These are phyloP conservation scores for Ceyx erithaca DNA, from an alignment of 2,797 vertebrate species.

Conservation along the genomic window DNA sequence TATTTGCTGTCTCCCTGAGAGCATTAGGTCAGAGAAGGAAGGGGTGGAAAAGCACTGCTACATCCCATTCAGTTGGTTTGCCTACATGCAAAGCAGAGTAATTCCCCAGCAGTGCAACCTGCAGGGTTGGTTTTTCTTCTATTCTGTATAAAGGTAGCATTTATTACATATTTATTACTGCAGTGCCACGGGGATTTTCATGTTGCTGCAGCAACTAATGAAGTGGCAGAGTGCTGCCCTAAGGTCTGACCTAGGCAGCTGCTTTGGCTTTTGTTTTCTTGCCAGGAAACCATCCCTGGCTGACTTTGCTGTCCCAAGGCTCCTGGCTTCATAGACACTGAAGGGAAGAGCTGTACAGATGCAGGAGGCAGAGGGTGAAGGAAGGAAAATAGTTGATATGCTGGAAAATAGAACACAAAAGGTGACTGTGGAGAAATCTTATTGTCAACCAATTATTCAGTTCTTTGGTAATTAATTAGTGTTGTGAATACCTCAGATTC, in stretches of 20 bases:
- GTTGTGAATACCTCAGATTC: neutral
- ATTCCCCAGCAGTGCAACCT: slow-evolving; percentile 8
- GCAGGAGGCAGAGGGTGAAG: neutral
- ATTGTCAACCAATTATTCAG: neutral
- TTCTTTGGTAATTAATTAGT: neutral
- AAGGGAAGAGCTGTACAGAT: neutral
- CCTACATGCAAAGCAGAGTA: neutral
- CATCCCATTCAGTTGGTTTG: neutral
- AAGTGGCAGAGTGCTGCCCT: neutral
- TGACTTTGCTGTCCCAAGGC: neutral
- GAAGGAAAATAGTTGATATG: neutral
- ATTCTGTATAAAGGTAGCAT: neutral
- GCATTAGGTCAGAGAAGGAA: neutral
- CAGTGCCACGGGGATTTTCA: slow-evolving; percentile 11
- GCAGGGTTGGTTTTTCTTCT: neutral
- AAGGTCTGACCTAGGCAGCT: slow-evolving; percentile 24
- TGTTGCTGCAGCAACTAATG: neutral
- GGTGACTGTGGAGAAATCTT: neutral
- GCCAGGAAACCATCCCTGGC: neutral
- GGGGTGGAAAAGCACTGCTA: neutral
- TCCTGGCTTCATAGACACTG: neutral
- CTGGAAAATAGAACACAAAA: neutral
- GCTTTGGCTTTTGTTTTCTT: neutral
- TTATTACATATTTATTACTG: slow-evolving; percentile 44
- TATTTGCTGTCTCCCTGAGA: neutral